Evolutionary conservation across 2,888 invertebrate species (phyloP), one percentile per base, ranked within the genome.

Genomic region (Chelonus formosanus): DNA sequence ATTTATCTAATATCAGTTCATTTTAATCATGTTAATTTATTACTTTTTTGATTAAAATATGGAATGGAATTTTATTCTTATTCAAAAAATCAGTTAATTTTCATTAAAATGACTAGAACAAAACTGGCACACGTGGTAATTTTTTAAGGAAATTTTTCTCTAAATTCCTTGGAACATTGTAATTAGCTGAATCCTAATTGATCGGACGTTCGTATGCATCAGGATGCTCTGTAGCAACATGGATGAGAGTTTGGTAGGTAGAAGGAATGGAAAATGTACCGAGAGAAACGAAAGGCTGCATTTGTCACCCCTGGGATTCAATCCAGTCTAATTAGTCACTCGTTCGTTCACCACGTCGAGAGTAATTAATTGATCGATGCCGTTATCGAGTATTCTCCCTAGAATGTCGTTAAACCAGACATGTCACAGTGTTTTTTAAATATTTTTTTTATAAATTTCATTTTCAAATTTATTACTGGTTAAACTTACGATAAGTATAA

Each of bases 281-380:
- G 62, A 48, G 65, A 61, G 53, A 54, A 61, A 53, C 66, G 70
- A 63, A 69, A 63, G 54, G 61, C 55, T 36, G 61, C 66, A 55
- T 66, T 66, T 66, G 66, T 66, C 61, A 66, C 61, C 66, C 62
- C 59, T 48, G 54, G 61, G 66, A 61, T 56, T 61, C 66, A 50
- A 66, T 66, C 66, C 66, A 66, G 60, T 66, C 56, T 66, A 61
- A 66, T 66, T 66, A 66, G 66, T 66, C 66, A 66, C 66, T 67
- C 70, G 69, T 70, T 70, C 65, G 67, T 68, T 64, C 69, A 52
- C 62, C 62, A 64, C 52, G 52, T 63, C 67, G 56, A 54, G 64
- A 63, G 70, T 74, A 74, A 73, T 74, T 73, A 74, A 73, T 73
- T 70, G 71, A 70, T 65, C 67, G 57, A 31, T 64, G 62, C 68